These are phyloP conservation scores for Minunthozetes semirufus DNA, from an alignment of 2,888 invertebrate species.

Conservation along the genomic window DNA sequence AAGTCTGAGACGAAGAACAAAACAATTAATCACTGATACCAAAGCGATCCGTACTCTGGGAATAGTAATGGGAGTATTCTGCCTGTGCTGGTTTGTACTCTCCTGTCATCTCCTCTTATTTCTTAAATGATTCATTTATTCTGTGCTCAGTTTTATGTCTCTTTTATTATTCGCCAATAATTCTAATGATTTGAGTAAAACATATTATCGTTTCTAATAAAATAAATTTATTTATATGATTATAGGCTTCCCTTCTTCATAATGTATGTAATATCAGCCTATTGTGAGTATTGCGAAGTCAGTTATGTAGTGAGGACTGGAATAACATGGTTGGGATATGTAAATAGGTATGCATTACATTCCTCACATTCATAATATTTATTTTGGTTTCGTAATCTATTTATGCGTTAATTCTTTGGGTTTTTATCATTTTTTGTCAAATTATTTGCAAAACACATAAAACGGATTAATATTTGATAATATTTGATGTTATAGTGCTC, in stretches of 20 bases:
- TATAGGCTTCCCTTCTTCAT: conserved; percentile 77
- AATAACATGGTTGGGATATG: conserved; percentile 44
- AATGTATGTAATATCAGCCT: conserved; percentile 81
- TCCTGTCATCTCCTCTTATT: not conserved
- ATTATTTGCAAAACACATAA: not conserved
- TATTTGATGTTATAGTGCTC: conserved; percentile 59
- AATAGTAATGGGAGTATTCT: conserved; percentile 94
- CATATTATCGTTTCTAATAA: not conserved
- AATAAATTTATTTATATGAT: not conserved
- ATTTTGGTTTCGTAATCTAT: too few species aligned
- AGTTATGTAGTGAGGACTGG: conserved; percentile 62
- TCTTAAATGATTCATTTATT: not conserved
- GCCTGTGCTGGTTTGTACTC: conserved; percentile 69
- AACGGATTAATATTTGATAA: conserved; percentile 34
- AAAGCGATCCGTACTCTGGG: conserved; percentile 94
- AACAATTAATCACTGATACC: conserved; percentile 86
- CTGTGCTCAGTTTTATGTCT: not conserved
- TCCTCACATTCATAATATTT: too few species aligned
- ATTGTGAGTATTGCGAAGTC: conserved; percentile 72
- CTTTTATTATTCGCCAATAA: too few species aligned
- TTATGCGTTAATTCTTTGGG: too few species aligned
- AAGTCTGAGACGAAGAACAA: conserved; percentile 80
- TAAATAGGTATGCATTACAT: conserved; percentile 39
- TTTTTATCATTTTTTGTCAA: not conserved
- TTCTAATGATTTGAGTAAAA: not conserved